A percentile compares a stretch with the other conserved stretches of the same genome.
Conservation (phyloP, 2,888 invertebrate species). For the Stenodera caucasica region DNA sequence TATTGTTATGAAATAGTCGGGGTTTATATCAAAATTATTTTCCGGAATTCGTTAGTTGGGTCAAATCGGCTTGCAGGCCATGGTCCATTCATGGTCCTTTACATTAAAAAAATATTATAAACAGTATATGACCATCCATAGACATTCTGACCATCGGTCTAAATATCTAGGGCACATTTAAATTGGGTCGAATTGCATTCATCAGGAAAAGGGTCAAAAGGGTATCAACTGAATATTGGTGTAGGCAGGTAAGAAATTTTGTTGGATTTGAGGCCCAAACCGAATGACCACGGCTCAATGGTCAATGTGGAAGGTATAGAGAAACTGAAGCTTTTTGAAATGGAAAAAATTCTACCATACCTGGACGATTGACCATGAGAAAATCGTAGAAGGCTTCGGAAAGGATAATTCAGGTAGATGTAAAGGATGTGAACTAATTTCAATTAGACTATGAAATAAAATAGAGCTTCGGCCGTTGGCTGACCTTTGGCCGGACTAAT, state of each 20-base stretch:
- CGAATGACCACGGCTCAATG: constrained; percentile 37
- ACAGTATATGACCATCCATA: constrained; percentile 38
- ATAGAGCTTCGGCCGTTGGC: constrained; percentile 17
- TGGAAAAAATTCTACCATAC: constrained; percentile 28
- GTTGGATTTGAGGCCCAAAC: not conserved
- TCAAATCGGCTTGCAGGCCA: constrained; percentile 27
- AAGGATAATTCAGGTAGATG: constrained; percentile 35
- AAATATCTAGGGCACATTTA: constrained; percentile 43
- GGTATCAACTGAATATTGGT: constrained; percentile 39
- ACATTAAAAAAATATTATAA: constrained; percentile 37
- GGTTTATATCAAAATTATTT: not conserved
- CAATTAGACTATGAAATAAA: constrained; percentile 26
- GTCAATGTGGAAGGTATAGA: constrained; percentile 25
- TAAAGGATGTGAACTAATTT: constrained; percentile 43
- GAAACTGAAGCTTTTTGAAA: constrained; percentile 21
- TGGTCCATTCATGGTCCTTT: too few species aligned
- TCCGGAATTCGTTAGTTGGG: constrained; percentile 24
- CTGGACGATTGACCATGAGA: constrained; percentile 37
- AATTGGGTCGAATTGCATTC: constrained; percentile 45
- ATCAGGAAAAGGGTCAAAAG: constrained; percentile 38
- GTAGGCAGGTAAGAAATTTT: constrained; percentile 41
- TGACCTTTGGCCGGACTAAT: constrained; percentile 29
- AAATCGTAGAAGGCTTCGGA: constrained; percentile 23
- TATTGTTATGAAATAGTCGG: not conserved
- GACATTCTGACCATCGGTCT: constrained; percentile 37